These are phyloP conservation scores for Menura novaehollandiae DNA, from an alignment of 2,113 vertebrate species.

Conservation along the genomic window DNA sequence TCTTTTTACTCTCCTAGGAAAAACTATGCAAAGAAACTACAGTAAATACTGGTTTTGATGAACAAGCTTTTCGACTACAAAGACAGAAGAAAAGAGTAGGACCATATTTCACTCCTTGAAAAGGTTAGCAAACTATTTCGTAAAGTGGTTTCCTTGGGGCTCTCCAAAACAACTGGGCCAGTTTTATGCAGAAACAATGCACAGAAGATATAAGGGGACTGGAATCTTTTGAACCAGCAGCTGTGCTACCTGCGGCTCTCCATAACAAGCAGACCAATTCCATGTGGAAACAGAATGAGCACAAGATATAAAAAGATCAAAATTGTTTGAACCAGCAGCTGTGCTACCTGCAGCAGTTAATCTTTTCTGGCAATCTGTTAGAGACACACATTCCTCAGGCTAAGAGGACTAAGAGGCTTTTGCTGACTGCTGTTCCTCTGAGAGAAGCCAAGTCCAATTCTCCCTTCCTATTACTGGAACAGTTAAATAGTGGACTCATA, in stretches of 20 bases:
- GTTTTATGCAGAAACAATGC: constrained; percentile 60
- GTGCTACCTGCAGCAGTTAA: constrained; percentile 71
- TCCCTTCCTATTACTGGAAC: not conserved
- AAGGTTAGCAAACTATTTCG: constrained; percentile 69
- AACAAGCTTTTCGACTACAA: constrained; percentile 50
- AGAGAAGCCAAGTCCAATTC: constrained; percentile 53
- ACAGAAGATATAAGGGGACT: constrained; percentile 40
- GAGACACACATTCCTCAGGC: constrained; percentile 64
- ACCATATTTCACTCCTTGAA: constrained; percentile 67
- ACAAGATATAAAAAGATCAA: constrained; percentile 72
- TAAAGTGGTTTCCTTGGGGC: constrained; percentile 66
- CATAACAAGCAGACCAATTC: constrained; percentile 65
- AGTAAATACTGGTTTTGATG: constrained; percentile 44
- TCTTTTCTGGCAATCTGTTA: constrained; percentile 74
- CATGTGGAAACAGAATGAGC: constrained; percentile 56
- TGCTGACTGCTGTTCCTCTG: constrained; percentile 73
- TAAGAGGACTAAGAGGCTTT: constrained; percentile 59
- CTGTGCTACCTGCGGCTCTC: constrained; percentile 63
- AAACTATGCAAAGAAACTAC: constrained; percentile 31
- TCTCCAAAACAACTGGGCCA: constrained; percentile 63
- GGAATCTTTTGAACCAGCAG: constrained; percentile 63
- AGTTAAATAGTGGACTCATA: not conserved
- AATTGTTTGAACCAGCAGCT: constrained; percentile 73
- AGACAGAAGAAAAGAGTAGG: not conserved
- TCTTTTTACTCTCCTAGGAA: not conserved